Evolutionary conservation across 2,797 vertebrate genomes (phyloP).

Genomic region (Gobio occitaniae): DNA sequence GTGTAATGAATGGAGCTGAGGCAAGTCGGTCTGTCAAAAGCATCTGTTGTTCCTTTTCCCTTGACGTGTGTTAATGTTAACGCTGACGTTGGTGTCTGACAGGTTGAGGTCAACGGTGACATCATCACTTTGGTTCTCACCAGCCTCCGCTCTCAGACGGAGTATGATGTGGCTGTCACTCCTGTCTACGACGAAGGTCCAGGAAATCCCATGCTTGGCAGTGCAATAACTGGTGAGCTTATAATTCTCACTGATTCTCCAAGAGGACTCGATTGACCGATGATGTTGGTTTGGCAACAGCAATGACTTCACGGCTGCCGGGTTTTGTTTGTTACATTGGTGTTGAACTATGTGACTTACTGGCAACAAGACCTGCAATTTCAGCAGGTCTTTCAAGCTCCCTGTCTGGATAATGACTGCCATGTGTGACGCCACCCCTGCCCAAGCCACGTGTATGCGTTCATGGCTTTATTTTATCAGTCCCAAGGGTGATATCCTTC

Average conservation of each 20-base stretch:
- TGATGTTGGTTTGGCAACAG: conserved; percentile 3
- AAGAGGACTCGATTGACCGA: neutral
- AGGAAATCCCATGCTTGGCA: conserved; percentile 76
- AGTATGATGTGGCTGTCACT: conserved; percentile 86
- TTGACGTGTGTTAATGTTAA: neutral
- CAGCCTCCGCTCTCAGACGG: conserved; percentile 86
- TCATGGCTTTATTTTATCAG: conserved; percentile 36
- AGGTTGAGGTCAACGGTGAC: conserved; percentile 86
- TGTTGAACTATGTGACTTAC: conserved; percentile 17
- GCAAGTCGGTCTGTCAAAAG: neutral
- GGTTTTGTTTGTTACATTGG: conserved; percentile 8
- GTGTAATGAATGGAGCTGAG: neutral
- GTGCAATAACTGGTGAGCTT: conserved; percentile 85
- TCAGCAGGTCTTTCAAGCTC: conserved; percentile 18
- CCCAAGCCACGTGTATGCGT: conserved; percentile 38
- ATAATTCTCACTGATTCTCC: neutral
- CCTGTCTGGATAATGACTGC: conserved; percentile 14
- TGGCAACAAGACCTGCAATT: conserved; percentile 29
- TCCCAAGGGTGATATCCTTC: conserved; percentile 27
- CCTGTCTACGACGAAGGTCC: conserved; percentile 86
- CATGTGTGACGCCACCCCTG: conserved; percentile 33
- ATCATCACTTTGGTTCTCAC: conserved; percentile 78
- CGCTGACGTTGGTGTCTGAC: conserved; percentile 45
- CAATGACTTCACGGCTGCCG: neutral
- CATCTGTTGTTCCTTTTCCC: neutral